These are phyloP conservation scores for Spheniscus mendiculus DNA, from an alignment of 2,113 vertebrate genomes.

Conservation along the genomic window DNA sequence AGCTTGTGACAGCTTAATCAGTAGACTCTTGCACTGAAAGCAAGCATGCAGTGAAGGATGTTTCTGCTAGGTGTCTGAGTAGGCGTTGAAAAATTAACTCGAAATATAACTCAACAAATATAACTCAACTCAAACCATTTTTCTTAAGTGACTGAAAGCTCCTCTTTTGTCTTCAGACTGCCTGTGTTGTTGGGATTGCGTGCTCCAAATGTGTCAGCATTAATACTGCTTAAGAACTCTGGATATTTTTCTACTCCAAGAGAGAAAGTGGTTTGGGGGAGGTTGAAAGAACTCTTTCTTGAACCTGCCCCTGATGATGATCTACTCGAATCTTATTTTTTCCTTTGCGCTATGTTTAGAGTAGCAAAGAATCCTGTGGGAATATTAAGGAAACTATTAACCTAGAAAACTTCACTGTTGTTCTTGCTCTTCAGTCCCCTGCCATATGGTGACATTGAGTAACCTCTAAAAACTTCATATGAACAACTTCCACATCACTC, in stretches of 20 bases:
- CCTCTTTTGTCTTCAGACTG: background rate
- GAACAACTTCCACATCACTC: background rate
- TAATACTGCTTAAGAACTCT: background rate
- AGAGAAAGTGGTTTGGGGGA: background rate
- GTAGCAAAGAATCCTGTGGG: slow-evolving; percentile 29
- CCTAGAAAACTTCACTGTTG: slow-evolving; percentile 49
- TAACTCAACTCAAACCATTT: background rate
- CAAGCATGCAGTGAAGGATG: background rate
- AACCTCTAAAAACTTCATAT: background rate
- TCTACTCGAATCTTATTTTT: slow-evolving; percentile 25
- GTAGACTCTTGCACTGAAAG: background rate
- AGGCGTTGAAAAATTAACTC: background rate
- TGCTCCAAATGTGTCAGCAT: background rate
- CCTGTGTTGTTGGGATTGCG: background rate
- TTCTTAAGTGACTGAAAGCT: background rate
- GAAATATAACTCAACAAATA: background rate
- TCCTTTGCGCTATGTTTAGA: slow-evolving; percentile 55
- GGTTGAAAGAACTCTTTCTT: slow-evolving; percentile 4
- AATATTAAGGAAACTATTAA: slow-evolving; percentile 66
- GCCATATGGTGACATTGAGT: background rate
- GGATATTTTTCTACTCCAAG: background rate
- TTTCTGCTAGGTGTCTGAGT: background rate
- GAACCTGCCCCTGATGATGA: slow-evolving; percentile 28
- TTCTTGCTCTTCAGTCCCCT: slow-evolving; percentile 8
- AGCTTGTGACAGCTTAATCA: background rate